Conservation (phyloP, 2,888 invertebrate genomes). For the Himalopsyche japonica region DNA sequence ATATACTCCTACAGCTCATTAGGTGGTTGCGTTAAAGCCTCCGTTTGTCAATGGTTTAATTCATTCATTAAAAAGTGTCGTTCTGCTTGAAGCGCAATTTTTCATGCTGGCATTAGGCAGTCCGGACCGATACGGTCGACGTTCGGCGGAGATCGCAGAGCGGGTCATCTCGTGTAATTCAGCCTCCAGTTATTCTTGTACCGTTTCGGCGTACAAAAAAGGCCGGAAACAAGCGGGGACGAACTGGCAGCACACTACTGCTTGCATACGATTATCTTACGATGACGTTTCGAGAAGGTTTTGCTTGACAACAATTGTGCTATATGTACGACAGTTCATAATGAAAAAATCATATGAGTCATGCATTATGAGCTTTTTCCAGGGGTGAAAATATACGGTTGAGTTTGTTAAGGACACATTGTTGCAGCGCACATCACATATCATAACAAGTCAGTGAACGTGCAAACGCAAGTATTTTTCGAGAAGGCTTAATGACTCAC, state of each 20-base stretch:
- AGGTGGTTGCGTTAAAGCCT: neutral
- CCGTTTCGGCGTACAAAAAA: neutral
- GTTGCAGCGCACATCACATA: neutral
- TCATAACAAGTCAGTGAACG: neutral
- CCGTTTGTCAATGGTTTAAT: neutral
- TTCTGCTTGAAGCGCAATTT: neutral
- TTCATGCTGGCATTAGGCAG: neutral
- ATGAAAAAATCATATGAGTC: neutral
- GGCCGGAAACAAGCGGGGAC: neutral
- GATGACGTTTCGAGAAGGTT: neutral
- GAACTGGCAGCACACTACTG: neutral
- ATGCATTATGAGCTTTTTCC: neutral
- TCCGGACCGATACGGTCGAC: neutral
- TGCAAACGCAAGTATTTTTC: no score
- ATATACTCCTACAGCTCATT: neutral
- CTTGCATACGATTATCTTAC: neutral
- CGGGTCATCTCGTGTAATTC: neutral
- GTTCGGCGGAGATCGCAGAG: neutral
- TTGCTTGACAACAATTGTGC: neutral
- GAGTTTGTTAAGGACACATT: neutral
- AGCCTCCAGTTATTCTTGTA: slow-evolving; percentile 7
- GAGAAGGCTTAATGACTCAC: no score
- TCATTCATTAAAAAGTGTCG: neutral
- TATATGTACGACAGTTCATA: neutral
- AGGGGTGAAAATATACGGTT: neutral